These are phyloP conservation scores for Pandemis cinnamomeana DNA, from an alignment of 2,888 invertebrate genomes.

Conservation along the genomic window DNA sequence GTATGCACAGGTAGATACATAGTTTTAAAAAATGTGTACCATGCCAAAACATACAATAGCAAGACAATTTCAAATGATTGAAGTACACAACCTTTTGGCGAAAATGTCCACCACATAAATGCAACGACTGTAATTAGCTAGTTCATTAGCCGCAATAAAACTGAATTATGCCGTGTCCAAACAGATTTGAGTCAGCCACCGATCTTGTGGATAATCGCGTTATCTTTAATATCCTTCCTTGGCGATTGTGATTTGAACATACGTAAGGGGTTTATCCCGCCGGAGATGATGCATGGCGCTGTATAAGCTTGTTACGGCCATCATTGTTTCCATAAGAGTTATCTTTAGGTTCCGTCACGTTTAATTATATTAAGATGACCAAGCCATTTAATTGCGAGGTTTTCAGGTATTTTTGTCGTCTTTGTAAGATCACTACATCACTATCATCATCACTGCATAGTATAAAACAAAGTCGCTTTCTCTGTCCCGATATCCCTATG, in stretches of 20 bases:
- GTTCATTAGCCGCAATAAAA: not conserved
- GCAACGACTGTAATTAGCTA: not conserved
- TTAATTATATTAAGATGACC: not conserved
- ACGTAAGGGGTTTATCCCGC: not conserved
- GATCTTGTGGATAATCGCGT: not conserved
- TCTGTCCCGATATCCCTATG: too few species aligned
- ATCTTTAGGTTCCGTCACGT: not conserved
- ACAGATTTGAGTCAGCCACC: slow-evolving; percentile 3
- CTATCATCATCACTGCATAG: too few species aligned
- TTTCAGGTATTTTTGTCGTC: too few species aligned
- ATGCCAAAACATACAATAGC: too few species aligned
- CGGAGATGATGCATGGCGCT: not conserved
- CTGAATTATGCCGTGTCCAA: not conserved
- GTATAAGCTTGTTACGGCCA: not conserved
- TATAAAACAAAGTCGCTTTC: too few species aligned
- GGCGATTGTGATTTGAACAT: not conserved
- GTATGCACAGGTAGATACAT: too few species aligned
- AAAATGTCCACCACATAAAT: not conserved
- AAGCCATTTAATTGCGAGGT: too few species aligned
- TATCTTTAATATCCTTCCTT: not conserved
- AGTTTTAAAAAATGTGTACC: too few species aligned
- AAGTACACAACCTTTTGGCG: not conserved
- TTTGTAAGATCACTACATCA: too few species aligned
- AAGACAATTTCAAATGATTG: too few species aligned
- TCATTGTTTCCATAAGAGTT: not conserved